These are phyloP conservation scores for Leptodactylus fallax DNA, from an alignment of 2,797 vertebrate species.

Conservation along the genomic window DNA sequence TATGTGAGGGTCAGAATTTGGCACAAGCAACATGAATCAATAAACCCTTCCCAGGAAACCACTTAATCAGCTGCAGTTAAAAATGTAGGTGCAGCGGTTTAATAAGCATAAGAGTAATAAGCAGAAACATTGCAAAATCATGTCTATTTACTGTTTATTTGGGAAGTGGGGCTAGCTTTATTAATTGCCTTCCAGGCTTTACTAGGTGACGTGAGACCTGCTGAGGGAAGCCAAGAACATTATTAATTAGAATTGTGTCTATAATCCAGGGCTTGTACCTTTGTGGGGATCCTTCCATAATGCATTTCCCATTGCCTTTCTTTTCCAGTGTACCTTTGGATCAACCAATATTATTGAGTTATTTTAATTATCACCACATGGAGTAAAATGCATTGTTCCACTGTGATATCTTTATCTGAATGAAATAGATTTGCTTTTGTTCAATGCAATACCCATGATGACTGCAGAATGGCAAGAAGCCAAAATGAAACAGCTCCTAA, in stretches of 20 bases:
- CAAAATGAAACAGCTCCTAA: constrained; percentile 84
- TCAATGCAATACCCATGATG: constrained; percentile 77
- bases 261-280: background rate
- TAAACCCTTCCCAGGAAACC: no score
- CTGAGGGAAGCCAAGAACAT: background rate
- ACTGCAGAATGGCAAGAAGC: constrained; percentile 82
- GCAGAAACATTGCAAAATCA: no score
- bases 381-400: constrained; percentile 76
- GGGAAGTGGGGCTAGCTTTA: background rate
- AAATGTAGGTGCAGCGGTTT: no score
- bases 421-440: constrained; percentile 83
- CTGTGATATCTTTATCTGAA: constrained; percentile 81
- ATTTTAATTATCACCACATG: constrained; percentile 73
- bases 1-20: no score
- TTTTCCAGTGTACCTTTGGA: constrained; percentile 66
- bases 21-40: no score
- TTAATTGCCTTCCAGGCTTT: background rate
- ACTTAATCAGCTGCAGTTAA: no score
- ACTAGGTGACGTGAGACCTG: background rate
- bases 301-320: constrained; percentile 37
- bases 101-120: no score
- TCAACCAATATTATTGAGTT: constrained; percentile 68
- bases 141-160: background rate
- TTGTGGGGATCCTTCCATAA: background rate
- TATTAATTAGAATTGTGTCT: background rate